A percentile compares a stretch with the other conserved stretches of the same genome.
Conservation (phyloP, 2,797 vertebrate species). For the Catostomus latipinnis region DNA sequence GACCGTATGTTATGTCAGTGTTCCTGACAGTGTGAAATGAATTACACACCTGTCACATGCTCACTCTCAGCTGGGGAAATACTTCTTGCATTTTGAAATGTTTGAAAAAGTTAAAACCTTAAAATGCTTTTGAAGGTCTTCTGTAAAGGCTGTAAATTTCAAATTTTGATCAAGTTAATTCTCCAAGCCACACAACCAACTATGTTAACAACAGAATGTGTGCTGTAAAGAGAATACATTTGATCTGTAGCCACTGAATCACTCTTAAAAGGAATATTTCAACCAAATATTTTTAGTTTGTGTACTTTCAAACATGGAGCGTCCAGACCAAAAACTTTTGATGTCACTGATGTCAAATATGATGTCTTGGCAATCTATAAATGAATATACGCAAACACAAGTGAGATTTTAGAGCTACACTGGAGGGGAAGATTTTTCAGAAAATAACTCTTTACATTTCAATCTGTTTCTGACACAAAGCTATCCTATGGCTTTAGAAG, state of each 20-base stretch:
- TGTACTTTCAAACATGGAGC: no score
- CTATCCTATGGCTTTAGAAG: no score
- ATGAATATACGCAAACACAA: no score
- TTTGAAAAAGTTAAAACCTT: no score
- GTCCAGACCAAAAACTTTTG: no score
- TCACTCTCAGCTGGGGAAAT: background rate
- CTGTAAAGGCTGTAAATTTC: background rate
- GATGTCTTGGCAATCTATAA: no score
- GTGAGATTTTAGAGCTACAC: no score
- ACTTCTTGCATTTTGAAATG: background rate
- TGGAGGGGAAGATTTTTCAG: no score
- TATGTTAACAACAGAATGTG: background rate
- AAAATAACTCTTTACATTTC: no score
- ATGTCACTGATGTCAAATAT: no score
- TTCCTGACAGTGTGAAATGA: slow-evolving; percentile 19
- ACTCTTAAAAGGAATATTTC: background rate
- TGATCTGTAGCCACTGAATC: background rate
- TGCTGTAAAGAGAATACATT: background rate
- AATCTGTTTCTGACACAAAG: no score
- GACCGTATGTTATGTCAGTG: background rate
- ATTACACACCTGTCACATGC: slow-evolving; percentile 20
- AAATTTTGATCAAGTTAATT: background rate
- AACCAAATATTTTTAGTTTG: background rate
- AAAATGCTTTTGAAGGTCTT: background rate
- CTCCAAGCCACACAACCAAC: background rate